Evolutionary conservation across 2,113 vertebrate species (phyloP).

Genomic region (Hyperoodon ampullatus): DNA sequence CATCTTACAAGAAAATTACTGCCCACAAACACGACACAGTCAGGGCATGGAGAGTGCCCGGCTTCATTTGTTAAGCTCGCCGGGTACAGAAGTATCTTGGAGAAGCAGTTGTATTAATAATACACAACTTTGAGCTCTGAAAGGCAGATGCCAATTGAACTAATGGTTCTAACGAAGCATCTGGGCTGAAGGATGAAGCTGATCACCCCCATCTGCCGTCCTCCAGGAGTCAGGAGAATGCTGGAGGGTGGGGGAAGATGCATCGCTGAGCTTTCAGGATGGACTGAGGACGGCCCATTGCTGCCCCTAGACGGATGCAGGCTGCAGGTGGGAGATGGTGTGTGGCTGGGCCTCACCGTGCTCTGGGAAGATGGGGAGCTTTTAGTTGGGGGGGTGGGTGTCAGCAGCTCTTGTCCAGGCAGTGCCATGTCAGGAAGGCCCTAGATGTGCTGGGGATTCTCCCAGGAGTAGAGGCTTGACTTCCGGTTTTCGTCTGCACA

Average conservation of each 20-base stretch:
- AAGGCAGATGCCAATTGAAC: neutral
- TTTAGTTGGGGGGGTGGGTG: neutral
- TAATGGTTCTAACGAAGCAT: conserved; percentile 29
- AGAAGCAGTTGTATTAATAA: neutral
- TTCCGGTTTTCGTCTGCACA: neutral
- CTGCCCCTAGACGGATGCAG: neutral
- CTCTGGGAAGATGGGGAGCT: neutral
- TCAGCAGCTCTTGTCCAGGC: neutral
- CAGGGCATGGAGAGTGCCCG: neutral
- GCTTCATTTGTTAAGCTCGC: conserved; percentile 42
- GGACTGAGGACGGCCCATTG: neutral
- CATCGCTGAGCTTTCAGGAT: neutral
- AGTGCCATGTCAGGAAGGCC: no score
- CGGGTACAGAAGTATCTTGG: neutral
- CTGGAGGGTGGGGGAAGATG: neutral
- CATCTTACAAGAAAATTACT: conserved; percentile 20
- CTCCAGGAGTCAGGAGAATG: neutral
- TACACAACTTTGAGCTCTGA: neutral
- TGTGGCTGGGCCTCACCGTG: neutral
- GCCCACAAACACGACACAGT: neutral
- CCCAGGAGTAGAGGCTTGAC: neutral
- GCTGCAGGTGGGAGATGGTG: accelerated
- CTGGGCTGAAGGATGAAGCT: neutral
- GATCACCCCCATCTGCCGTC: neutral
- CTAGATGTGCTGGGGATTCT: neutral